Evolutionary conservation across 1,140 invertebrate species (phyloP), one percentile per base, ranked within the genome.

Genomic region (Bacillus rossius): DNA sequence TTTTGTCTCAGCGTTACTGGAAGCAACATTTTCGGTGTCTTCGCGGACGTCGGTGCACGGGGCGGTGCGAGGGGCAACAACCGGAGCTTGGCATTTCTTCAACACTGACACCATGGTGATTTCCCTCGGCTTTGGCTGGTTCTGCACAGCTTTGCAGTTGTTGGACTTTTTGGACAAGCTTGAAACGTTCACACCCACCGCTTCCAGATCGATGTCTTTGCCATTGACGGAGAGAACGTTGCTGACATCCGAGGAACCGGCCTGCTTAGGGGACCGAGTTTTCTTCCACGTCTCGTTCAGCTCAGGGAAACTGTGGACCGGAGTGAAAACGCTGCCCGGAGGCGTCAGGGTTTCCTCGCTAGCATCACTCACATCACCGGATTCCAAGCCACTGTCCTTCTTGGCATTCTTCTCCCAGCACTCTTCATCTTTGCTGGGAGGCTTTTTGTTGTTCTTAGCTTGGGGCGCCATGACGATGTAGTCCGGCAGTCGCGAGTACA

Each of bases 341-440:
- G 16, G 8, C 59, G 29, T 34, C 29, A 34, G 37, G 13, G 51
- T 64, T 54, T 75, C 70, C 51, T 74, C 73, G 54, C 65, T 72
- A 2, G 68, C 67, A 64, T 75, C 71, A 65, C 67, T 75, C 1
- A 72, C 66, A 45, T 78, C 72, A 10, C 68, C 71, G 3, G 71
- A 76, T 57, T 79, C 72, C 17, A 76, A 61, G 8, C 69, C 71
- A 64, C 67, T 74, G 56, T 77, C 73, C 55, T 77, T 77, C 50
- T 67, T 76, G 4, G 70, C 71, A 38, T 63, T 67, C 42, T 45
- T 67, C 48, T 75, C 66, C 2, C 16, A 37, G 43, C 59, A 64
- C 37, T 51, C 42, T 34, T 62, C 55, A 51, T 64, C 37, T 16
- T 61, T 62, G 17, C 49, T 40, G 22, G 48, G 20, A 57, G 22